These are phyloP conservation scores for Labia minor DNA, from an alignment of 2,888 invertebrate genomes.

Conservation along the genomic window DNA sequence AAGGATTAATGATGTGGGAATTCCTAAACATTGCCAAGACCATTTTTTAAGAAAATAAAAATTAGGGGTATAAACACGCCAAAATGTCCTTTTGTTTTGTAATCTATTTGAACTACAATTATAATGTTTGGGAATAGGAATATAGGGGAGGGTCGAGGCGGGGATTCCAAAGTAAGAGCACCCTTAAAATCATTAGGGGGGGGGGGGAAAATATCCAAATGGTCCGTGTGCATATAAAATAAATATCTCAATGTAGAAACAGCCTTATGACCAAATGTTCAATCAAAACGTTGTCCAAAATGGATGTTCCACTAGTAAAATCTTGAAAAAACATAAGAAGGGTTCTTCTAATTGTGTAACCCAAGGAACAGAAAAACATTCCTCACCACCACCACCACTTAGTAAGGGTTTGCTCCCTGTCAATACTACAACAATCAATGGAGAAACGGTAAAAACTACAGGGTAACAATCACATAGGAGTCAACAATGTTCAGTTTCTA, in stretches of 20 bases:
- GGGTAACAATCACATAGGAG: constrained; percentile 27
- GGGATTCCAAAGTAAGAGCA: constrained; percentile 25
- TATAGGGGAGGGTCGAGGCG: constrained; percentile 16
- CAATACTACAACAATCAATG: constrained; percentile 27
- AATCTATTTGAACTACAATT: constrained; percentile 22
- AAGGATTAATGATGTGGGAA: constrained; percentile 43
- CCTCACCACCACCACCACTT: constrained; percentile 27
- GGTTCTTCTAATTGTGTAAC: background rate
- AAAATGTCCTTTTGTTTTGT: constrained; percentile 18
- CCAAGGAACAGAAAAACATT: constrained; percentile 26
- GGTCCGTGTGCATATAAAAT: constrained; percentile 24
- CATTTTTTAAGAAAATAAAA: constrained; percentile 24
- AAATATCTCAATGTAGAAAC: constrained; percentile 18
- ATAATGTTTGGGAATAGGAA: constrained; percentile 16
- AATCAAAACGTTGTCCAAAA: constrained; percentile 14
- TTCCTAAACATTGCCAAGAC: constrained; percentile 42
- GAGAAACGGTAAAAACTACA: constrained; percentile 26
- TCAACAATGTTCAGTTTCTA: constrained; percentile 27
- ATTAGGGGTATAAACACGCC: constrained; percentile 19
- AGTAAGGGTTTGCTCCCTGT: constrained; percentile 26
- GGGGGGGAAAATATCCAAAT: constrained; percentile 24
- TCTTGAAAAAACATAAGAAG: constrained; percentile 16
- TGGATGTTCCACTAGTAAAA: constrained; percentile 18
- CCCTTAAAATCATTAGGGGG: constrained; percentile 25
- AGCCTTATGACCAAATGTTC: constrained; percentile 19